A percentile compares a stretch with the other conserved stretches of the same genome.
Evolutionary conservation across 2,797 vertebrate genomes (phyloP).

Genomic region (Helicolenus hilgendorfi): DNA sequence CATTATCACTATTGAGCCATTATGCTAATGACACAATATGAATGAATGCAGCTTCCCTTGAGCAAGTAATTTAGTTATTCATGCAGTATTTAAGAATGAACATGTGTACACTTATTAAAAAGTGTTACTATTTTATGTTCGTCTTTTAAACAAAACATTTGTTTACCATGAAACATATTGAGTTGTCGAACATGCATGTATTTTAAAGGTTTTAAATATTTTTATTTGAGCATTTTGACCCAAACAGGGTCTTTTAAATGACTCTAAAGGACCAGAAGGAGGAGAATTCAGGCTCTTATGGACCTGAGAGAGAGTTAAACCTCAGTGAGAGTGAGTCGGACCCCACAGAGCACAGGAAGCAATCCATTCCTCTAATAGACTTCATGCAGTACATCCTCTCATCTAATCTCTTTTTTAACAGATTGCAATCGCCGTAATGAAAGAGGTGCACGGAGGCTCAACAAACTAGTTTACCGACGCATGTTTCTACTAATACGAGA

Average conservation of each 20-base stretch:
- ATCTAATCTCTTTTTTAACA: slow-evolving; percentile 83
- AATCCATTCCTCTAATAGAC: slow-evolving; percentile 81
- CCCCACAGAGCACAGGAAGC: slow-evolving; percentile 66
- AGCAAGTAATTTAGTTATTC: background rate
- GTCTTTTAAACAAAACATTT: background rate
- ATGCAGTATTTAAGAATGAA: background rate
- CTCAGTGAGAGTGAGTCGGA: slow-evolving; percentile 54
- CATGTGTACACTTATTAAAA: background rate
- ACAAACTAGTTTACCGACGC: slow-evolving; percentile 55
- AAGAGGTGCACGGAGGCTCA: slow-evolving; percentile 47
- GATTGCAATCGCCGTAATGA: slow-evolving; percentile 82
- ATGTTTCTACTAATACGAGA: slow-evolving; percentile 27
- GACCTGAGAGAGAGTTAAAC: slow-evolving; percentile 65
- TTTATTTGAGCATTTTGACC: background rate
- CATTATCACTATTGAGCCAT: background rate
- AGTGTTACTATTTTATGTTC: background rate
- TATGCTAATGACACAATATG: background rate
- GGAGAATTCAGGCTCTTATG: slow-evolving; percentile 49
- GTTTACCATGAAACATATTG: background rate
- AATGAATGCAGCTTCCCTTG: background rate
- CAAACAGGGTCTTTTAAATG: background rate
- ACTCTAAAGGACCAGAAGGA: slow-evolving; percentile 7
- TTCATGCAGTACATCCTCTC: slow-evolving; percentile 66
- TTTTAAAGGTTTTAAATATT: background rate
- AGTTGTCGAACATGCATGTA: background rate